These are phyloP conservation scores for Drosophila prostipennis DNA, from an alignment of 2,888 invertebrate genomes.

Conservation along the genomic window DNA sequence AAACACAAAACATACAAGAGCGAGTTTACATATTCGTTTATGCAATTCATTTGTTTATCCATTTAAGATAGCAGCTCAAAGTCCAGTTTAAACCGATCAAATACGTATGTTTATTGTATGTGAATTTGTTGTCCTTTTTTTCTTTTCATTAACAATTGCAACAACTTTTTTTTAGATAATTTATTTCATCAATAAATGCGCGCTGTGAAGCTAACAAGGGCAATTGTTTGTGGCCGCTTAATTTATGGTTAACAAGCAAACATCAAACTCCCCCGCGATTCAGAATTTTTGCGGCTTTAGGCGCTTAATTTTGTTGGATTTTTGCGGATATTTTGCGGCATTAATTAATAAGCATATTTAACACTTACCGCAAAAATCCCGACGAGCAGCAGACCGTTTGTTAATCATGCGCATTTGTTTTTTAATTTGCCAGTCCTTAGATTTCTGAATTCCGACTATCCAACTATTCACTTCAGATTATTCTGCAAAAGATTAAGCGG, in stretches of 20 bases:
- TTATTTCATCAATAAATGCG: conserved; percentile 20
- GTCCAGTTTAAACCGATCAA: neutral
- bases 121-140: neutral
- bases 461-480: conserved; percentile 9
- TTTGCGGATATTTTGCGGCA: conserved; percentile 7
- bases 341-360: conserved; percentile 48
- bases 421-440: conserved; percentile 15
- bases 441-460: neutral
- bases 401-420: conserved; percentile 66
- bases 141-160: neutral
- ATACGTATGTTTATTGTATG: neutral
- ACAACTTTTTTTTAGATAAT: conserved; percentile 1
- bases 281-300: conserved; percentile 15
- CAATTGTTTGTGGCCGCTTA: conserved; percentile 34
- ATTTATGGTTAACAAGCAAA: conserved; percentile 32
- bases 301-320: conserved; percentile 20
- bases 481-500: conserved; percentile 18
- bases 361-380: conserved; percentile 70
- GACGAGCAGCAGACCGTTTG: conserved; percentile 46
- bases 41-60: neutral
- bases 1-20: neutral
- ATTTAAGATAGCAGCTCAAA: conserved; percentile 5
- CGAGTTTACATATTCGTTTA: neutral
- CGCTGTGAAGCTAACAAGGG: conserved; percentile 18
- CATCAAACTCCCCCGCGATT: conserved; percentile 6